These are phyloP conservation scores for Antheraea mylitta DNA, from an alignment of 1,140 invertebrate genomes.

Conservation along the genomic window DNA sequence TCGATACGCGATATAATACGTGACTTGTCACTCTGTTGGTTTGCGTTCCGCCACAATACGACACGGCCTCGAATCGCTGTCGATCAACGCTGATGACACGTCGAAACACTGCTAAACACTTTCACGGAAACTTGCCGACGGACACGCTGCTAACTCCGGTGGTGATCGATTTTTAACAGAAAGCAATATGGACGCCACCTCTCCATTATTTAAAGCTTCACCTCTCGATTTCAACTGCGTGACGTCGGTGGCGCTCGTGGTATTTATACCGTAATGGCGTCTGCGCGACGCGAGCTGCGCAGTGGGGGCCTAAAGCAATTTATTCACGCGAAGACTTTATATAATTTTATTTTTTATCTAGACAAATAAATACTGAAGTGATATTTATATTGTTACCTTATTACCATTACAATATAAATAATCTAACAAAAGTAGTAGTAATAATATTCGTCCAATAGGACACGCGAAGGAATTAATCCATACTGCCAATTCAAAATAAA, in stretches of 20 bases:
- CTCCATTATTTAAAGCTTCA: slow-evolving; percentile 73
- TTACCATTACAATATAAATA: not conserved
- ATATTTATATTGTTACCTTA: no score
- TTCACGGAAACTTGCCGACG: slow-evolving; percentile 65
- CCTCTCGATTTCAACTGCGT: slow-evolving; percentile 75
- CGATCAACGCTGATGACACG: slow-evolving; percentile 73
- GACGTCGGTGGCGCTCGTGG: slow-evolving; percentile 51
- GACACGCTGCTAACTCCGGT: slow-evolving; percentile 74
- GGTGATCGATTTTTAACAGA: slow-evolving; percentile 64
- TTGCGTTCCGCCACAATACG: slow-evolving; percentile 43
- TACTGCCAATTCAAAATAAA: no score
- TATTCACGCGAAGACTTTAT: slow-evolving; percentile 25
- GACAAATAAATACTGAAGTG: not conserved
- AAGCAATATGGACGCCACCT: slow-evolving; percentile 70
- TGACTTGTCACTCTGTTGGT: not conserved
- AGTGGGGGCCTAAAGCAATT: slow-evolving; percentile 59
- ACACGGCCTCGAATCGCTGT: slow-evolving; percentile 66
- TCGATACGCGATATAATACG: not conserved
- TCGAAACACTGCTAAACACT: slow-evolving; percentile 72
- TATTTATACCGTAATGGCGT: slow-evolving; percentile 64
- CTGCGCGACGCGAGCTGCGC: slow-evolving; percentile 51
- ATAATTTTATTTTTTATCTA: not conserved
- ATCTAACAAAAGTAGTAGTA: no score
- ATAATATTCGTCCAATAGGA: no score
- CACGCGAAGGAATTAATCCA: no score